Evolutionary conservation across 2,113 vertebrate species (phyloP).

Genomic region (Coracopsis vasa): DNA sequence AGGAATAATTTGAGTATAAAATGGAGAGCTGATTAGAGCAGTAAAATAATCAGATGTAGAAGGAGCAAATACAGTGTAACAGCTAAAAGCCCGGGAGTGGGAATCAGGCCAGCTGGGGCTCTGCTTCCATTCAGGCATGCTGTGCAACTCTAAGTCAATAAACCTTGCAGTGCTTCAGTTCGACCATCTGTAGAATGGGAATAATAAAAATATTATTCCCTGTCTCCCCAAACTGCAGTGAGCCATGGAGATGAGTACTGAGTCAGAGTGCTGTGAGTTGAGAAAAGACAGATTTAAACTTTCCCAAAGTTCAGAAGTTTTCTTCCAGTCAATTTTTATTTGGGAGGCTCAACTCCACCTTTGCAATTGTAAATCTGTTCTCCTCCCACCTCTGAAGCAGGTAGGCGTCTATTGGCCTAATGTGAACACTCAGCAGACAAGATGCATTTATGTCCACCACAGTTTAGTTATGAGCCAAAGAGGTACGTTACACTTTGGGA

Average conservation of each 20-base stretch:
- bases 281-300: constrained; percentile 62
- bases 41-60: constrained; percentile 43
- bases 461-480: neutral
- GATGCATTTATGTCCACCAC: neutral
- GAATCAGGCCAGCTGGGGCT: constrained; percentile 60
- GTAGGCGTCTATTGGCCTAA: neutral
- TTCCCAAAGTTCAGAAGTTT: constrained; percentile 61
- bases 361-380: neutral
- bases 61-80: constrained; percentile 18
- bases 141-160: constrained; percentile 61
- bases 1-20: constrained; percentile 15
- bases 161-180: constrained; percentile 51
- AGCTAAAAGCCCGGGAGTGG: neutral
- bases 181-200: constrained; percentile 52
- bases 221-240: constrained; percentile 32
- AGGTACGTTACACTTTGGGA: neutral
- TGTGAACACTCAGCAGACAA: neutral
- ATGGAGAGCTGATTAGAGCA: constrained; percentile 21
- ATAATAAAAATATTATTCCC: constrained; percentile 68
- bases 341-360: constrained; percentile 4
- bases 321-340: constrained; percentile 14
- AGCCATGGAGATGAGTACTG: constrained; percentile 52
- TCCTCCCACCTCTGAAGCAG: neutral
- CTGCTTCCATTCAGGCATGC: constrained; percentile 61
- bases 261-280: constrained; percentile 36